Conservation (phyloP, 2,797 vertebrate species). For the Linurgus olivaceus region DNA sequence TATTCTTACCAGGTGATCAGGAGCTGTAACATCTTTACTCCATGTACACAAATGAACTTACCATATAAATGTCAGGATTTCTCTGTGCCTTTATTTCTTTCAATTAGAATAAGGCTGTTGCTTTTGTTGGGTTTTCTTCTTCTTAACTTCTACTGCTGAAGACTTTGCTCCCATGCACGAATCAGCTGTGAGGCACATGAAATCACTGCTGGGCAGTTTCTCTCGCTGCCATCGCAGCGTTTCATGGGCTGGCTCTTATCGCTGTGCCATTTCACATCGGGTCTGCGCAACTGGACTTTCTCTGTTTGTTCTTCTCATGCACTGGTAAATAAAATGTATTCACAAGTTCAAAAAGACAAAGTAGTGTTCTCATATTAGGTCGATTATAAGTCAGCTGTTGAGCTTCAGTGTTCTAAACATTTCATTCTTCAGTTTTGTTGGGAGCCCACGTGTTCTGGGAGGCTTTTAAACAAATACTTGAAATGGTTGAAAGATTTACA, state of each 20-base stretch:
- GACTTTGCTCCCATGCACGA: neutral
- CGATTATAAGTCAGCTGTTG: conserved; percentile 69
- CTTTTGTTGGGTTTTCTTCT: neutral
- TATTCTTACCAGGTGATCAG: neutral
- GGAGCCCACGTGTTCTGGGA: conserved; percentile 75
- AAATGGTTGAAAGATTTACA: conserved; percentile 83
- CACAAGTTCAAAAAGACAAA: conserved; percentile 16
- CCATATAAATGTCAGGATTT: conserved; percentile 4
- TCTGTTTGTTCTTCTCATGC: conserved; percentile 48
- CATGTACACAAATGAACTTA: neutral
- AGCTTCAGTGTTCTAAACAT: conserved; percentile 68
- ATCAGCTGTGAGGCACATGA: neutral
- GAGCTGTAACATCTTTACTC: conserved; percentile 7
- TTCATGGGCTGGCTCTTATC: neutral
- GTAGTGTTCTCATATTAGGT: conserved; percentile 52
- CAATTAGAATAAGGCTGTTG: neutral
- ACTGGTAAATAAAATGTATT: conserved; percentile 51
- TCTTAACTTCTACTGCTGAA: neutral
- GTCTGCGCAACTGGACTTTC: conserved; percentile 31
- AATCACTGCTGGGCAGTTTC: neutral
- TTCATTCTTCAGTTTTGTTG: conserved; percentile 75
- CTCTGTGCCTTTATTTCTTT: neutral
- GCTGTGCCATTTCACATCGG: neutral
- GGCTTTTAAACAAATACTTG: conserved; percentile 82
- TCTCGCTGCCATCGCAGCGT: neutral